Percentiles rank a stretch among this genome's conserved stretches.
phyloP scores from a whole-genome alignment of 30 jellyfish, hydroid and myxozoan genomes.

The Turritopsis dohrnii region DNA sequence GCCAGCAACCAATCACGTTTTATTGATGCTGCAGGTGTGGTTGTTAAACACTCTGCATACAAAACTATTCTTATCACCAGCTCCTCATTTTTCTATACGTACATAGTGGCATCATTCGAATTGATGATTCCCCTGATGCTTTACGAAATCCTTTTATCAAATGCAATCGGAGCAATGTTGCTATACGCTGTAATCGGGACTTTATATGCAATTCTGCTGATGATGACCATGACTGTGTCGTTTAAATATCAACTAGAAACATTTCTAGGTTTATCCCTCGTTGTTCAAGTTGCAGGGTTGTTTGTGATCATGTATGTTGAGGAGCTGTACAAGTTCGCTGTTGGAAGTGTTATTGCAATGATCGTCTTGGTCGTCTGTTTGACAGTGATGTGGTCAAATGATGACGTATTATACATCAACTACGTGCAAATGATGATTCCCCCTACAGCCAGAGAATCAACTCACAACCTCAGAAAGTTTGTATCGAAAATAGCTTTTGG shows the following conservation, averaged over 20 bases:
- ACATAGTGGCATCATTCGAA: slow-evolving; percentile 28
- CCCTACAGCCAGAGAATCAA: slow-evolving; percentile 1
- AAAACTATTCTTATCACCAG: slow-evolving; percentile 2
- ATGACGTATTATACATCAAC: slow-evolving; percentile 22
- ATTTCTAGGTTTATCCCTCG: slow-evolving; percentile 5
- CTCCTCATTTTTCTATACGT: slow-evolving; percentile 17
- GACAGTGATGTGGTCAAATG: slow-evolving; percentile 26
- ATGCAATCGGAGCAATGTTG: slow-evolving; percentile 24
- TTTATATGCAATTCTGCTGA: slow-evolving; percentile 22
- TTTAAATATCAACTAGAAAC: slow-evolving; percentile 8
- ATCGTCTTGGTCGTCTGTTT: slow-evolving; percentile 13
- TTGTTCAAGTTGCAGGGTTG: slow-evolving; percentile 7
- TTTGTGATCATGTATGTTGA: background rate
- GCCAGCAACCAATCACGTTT: background rate
- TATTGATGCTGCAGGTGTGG: background rate
- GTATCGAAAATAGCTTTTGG: slow-evolving; percentile 28
- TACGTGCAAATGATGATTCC: slow-evolving; percentile 20
- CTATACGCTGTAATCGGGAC: slow-evolving; percentile 35
- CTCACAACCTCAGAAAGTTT: slow-evolving; percentile 10
- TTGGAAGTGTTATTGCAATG: background rate
- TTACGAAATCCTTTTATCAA: slow-evolving; percentile 3
- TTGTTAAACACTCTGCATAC: background rate
- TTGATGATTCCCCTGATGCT: slow-evolving; percentile 30
- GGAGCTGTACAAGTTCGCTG: background rate
- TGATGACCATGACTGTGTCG: slow-evolving; percentile 25